Evolutionary conservation across 2,888 invertebrate genomes (phyloP).

Genomic region (Cheilosia variabilis): DNA sequence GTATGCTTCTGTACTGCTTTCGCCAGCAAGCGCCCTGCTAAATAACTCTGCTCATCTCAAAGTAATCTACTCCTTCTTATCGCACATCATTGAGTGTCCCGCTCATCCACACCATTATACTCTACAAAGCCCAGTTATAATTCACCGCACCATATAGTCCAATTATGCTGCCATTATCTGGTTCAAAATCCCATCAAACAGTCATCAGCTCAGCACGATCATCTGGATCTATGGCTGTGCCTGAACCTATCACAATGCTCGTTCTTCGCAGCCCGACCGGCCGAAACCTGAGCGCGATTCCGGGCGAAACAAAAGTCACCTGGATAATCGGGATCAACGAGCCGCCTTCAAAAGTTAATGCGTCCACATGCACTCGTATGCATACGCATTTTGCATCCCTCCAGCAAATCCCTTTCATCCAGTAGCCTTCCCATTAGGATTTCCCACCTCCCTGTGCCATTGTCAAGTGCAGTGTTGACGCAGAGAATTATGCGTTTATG

Average conservation of each 20-base stretch:
- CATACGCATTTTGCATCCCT: conserved; percentile 26
- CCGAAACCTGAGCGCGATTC: not conserved
- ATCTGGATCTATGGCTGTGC: conserved; percentile 51
- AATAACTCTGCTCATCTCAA: conserved; percentile 3
- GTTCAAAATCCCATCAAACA: conserved; percentile 67
- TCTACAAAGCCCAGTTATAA: conserved; percentile 42
- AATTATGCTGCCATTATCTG: conserved; percentile 67
- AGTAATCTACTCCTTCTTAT: conserved; percentile 46
- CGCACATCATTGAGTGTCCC: conserved; percentile 49
- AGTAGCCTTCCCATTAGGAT: conserved; percentile 58
- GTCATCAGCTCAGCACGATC: conserved; percentile 71
- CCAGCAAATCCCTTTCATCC: conserved; percentile 47
- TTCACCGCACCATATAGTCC: conserved; percentile 65
- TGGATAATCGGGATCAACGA: conserved; percentile 83
- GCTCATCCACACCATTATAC: conserved; percentile 42
- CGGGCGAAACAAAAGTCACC: conserved; percentile 79
- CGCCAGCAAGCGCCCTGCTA: too few relatives aligned
- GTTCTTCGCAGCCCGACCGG: not conserved
- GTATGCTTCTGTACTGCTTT: too few relatives aligned
- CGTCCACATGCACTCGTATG: conserved; percentile 10
- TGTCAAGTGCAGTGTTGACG: conserved; percentile 74
- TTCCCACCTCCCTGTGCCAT: conserved; percentile 62
- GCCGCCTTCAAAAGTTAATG: conserved; percentile 83
- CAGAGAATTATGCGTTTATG: conserved; percentile 73
- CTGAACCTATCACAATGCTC: conserved; percentile 14